These are phyloP conservation scores for Allophyes oxyacanthae DNA, from an alignment of 2,888 invertebrate genomes.

Conservation along the genomic window DNA sequence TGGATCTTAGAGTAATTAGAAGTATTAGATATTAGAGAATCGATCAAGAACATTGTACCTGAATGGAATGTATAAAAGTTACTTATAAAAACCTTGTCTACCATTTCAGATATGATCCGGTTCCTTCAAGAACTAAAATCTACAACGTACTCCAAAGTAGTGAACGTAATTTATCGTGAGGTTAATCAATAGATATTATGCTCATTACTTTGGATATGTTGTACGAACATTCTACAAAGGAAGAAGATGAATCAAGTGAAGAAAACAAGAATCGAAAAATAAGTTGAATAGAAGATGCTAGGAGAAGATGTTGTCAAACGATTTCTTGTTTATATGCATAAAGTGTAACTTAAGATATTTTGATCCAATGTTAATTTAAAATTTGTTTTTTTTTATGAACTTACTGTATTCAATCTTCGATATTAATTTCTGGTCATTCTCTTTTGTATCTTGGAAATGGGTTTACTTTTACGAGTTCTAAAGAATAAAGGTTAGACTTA, in stretches of 20 bases:
- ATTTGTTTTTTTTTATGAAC: no score
- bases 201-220: slow-evolving; percentile 87
- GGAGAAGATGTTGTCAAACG: neutral
- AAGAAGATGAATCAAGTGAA: slow-evolving; percentile 10
- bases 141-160: slow-evolving; percentile 84
- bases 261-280: slow-evolving; percentile 1
- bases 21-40: no score
- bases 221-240: slow-evolving; percentile 71
- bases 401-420: no score
- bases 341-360: no score
- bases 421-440: no score
- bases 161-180: slow-evolving; percentile 87
- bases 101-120: slow-evolving; percentile 33
- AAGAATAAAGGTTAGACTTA: slow-evolving; percentile 82
- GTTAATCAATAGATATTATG: slow-evolving; percentile 83
- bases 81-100: neutral
- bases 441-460: no score
- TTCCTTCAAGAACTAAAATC: slow-evolving; percentile 50
- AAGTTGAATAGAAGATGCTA: neutral
- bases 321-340: neutral
- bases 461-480: no score
- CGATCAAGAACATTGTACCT: no score
- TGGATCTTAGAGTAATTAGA: no score
- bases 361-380: no score
- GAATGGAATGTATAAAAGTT: no score